These are phyloP conservation scores for Ctenoplectra terminalis DNA, from an alignment of 1,140 invertebrate genomes.

Conservation along the genomic window DNA sequence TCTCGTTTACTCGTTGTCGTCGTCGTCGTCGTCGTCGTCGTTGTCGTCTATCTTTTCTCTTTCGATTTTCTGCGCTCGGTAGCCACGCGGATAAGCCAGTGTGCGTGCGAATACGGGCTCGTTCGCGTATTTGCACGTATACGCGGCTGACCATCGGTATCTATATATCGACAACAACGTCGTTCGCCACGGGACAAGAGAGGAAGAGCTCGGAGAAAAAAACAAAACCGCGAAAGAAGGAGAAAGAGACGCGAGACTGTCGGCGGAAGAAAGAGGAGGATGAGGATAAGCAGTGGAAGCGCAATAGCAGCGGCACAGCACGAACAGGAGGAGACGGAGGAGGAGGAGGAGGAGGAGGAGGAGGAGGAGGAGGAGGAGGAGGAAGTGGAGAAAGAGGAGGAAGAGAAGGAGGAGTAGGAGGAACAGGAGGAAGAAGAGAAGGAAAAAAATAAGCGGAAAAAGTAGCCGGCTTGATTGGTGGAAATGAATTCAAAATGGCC, in stretches of 20 bases:
- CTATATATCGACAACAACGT: constrained; percentile 42
- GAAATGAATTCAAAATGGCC: constrained; percentile 83
- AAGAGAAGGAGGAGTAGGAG: constrained; percentile 54
- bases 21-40: neutral
- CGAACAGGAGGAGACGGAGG: constrained; percentile 46
- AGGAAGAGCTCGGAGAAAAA: constrained; percentile 26
- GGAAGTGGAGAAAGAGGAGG: constrained; percentile 40
- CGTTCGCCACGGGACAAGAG: constrained; percentile 43
- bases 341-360: constrained; percentile 46
- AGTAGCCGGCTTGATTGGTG: constrained; percentile 76
- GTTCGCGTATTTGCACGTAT: constrained; percentile 16
- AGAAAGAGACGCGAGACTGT: neutral
- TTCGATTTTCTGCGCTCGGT: constrained; percentile 31
- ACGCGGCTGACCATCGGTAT: constrained; percentile 20
- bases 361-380: constrained; percentile 52
- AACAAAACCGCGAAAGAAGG: constrained; percentile 34
- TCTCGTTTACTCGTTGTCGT: neutral
- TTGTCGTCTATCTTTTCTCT: neutral
- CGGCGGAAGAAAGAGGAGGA: neutral
- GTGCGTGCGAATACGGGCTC: neutral
- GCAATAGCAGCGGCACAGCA: constrained; percentile 39
- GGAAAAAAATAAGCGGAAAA: constrained; percentile 74
- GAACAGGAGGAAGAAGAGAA: constrained; percentile 56
- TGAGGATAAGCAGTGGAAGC: constrained; percentile 8
- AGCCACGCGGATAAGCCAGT: neutral